Percentiles rank a stretch among this genome's conserved stretches.
Conservation (phyloP, 2,797 vertebrate species). For the Clamator glandarius region DNA sequence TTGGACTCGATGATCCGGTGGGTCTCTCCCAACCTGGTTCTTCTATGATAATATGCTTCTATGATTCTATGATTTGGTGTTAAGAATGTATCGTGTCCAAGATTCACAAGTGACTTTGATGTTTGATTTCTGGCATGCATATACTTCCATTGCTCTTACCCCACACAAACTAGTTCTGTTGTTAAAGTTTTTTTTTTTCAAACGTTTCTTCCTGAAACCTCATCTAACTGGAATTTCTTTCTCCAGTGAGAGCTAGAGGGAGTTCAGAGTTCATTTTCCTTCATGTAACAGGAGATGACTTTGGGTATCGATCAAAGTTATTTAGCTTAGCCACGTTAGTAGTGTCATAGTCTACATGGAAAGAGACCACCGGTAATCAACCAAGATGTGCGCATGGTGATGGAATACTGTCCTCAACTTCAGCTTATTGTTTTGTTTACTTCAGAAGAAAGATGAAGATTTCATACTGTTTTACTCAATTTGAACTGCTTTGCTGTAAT, state of each 20-base stretch:
- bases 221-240: not conserved
- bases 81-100: not conserved
- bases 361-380: not conserved
- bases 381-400: not conserved
- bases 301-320: not conserved
- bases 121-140: not conserved
- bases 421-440: not conserved
- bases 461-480: not conserved
- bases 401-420: not conserved
- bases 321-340: not conserved
- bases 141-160: not conserved
- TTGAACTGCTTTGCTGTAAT: not conserved
- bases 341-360: not conserved
- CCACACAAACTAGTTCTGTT: not conserved
- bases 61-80: no score
- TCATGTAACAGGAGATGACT: not conserved
- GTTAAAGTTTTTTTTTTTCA: not conserved
- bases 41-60: no score
- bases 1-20: no score
- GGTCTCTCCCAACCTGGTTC: no score
- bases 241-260: not conserved
- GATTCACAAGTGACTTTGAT: fast-evolving
- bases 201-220: not conserved
- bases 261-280: not conserved
- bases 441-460: not conserved